Conservation (phyloP, 2,113 vertebrate genomes). For the Dicaeum eximium region DNA sequence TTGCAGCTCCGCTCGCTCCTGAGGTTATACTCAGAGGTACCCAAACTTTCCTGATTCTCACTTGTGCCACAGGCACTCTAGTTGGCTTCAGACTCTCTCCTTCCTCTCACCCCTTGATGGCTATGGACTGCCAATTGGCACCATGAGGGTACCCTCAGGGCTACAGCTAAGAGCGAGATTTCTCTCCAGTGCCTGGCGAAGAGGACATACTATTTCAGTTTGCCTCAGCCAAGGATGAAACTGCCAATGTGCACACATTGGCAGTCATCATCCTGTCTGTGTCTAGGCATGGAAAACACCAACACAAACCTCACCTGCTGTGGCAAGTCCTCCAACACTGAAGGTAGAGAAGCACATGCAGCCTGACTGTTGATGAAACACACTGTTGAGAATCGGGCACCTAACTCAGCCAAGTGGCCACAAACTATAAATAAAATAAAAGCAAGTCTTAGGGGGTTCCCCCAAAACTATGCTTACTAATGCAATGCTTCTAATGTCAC, state of each 20-base stretch:
- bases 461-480: not conserved
- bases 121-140: not conserved
- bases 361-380: not conserved
- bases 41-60: not conserved
- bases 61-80: not conserved
- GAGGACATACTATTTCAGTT: rapidly evolving
- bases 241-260: rapidly evolving
- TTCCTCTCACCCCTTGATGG: not conserved
- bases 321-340: not conserved
- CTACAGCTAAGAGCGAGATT: not conserved
- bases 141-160: rapidly evolving
- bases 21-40: not conserved
- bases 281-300: not conserved
- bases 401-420: not conserved
- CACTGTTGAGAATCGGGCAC: not conserved
- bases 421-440: not conserved
- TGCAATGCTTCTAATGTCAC: not conserved
- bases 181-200: not conserved
- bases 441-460: not conserved
- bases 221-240: not conserved
- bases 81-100: not conserved
- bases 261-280: not conserved
- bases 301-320: not conserved
- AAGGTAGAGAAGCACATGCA: rapidly evolving
- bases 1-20: not conserved